Evolutionary conservation across 2,113 vertebrate genomes (phyloP), one percentile per base, ranked within the genome.

Genomic region (Neodontobutis hainanensis): DNA sequence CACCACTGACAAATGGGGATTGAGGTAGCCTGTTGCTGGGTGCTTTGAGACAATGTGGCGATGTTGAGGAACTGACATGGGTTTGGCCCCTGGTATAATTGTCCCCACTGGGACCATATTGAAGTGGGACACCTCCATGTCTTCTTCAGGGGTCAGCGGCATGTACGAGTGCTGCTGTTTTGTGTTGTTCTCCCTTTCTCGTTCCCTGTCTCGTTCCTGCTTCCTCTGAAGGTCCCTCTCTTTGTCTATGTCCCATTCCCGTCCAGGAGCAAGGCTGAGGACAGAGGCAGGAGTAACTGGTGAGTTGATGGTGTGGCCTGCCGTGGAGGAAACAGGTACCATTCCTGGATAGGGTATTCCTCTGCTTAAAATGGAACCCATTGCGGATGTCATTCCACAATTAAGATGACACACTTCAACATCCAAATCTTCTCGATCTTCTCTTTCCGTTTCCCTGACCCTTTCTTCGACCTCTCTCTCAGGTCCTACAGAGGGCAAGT

Each of bases 401-500:
- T 93, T 95, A 67, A 95, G 88, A 51, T 83, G 92, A 27, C 91
- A 92, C 16, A 96, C 90, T 79, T 97, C 92, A 34, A 93, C 89
- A 0, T 92, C 91, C 35, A 91, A 87, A 46, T 94, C 92, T 12
- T 92, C 90, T 65, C 85, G 75, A 45, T 90, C 86, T 46, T 92
- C 91, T 73, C 84, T 87, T 4, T 82, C 84, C 32, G 86, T 80
- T 38, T 93, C 85, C 11, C 92, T 77, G 74, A 92, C 72, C 81
- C 5, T 89, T 67, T 89, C 82, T 1, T 27, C 72, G 44, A 77
- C 82, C 8, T 75, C 88, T 48, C 38, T 71, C 40, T 79, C 90
- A 44, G 44, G 85, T 58, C 85, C 87, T 55, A 59, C 72, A 4
- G 87, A 81, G 0, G 91, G 91, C 11, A 92, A 72, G 55, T 92